Conservation (phyloP, 2,797 vertebrate species). For the Borostomias antarcticus region DNA sequence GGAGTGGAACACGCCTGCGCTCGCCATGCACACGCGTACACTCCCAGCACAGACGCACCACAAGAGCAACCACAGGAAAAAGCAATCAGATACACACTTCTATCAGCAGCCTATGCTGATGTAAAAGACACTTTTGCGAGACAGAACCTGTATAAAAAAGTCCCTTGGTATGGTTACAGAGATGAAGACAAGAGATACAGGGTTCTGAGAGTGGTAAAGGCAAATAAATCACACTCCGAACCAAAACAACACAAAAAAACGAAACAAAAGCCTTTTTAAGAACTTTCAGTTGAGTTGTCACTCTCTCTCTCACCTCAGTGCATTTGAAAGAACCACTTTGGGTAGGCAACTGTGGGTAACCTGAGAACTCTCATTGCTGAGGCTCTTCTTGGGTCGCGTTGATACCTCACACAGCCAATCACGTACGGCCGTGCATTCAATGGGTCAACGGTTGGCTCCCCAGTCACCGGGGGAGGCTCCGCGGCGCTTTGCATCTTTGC, state of each 20-base stretch:
- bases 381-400: too few relatives aligned
- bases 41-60: constrained; percentile 59
- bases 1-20: constrained; percentile 14
- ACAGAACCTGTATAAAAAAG: constrained; percentile 47
- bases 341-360: neutral
- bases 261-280: constrained; percentile 18
- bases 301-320: constrained; percentile 36
- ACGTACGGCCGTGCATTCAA: too few relatives aligned
- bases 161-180: constrained; percentile 54
- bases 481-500: neutral
- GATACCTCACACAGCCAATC: neutral
- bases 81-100: constrained; percentile 66
- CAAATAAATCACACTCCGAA: constrained; percentile 30
- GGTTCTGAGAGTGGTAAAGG: constrained; percentile 25
- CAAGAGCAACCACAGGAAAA: constrained; percentile 77
- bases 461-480: neutral
- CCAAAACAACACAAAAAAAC: constrained; percentile 26
- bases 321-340: constrained; percentile 19
- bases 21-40: constrained; percentile 32
- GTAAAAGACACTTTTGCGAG: constrained; percentile 42
- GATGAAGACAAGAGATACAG: constrained; percentile 58
- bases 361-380: too few relatives aligned
- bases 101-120: constrained; percentile 61
- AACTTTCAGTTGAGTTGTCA: constrained; percentile 25
- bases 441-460: too few relatives aligned